Percentiles rank a stretch among this genome's conserved stretches.
Evolutionary conservation across 23 tunicate genomes (phyloP).

Genomic region (Trididemnum clinides): DNA sequence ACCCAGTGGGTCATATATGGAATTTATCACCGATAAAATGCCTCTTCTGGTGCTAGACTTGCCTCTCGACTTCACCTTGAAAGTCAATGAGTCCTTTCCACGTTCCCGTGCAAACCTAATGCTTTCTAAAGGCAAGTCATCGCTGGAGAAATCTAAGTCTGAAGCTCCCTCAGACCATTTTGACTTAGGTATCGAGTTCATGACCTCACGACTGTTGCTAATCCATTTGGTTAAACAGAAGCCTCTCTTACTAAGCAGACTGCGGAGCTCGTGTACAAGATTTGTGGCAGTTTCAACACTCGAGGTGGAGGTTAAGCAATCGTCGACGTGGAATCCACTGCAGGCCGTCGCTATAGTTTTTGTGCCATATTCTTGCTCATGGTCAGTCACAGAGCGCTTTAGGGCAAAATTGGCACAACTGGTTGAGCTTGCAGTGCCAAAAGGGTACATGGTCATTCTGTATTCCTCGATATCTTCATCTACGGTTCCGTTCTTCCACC

Average conservation of each 20-base stretch:
- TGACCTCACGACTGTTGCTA: slow-evolving; percentile 30
- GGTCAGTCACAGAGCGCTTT: slow-evolving; percentile 21
- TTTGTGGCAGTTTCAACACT: not conserved
- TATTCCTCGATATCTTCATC: slow-evolving; percentile 12
- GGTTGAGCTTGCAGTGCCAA: too few relatives aligned
- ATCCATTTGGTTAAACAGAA: slow-evolving; percentile 22
- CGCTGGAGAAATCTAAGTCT: not conserved
- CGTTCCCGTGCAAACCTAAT: slow-evolving; percentile 37
- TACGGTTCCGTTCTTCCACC: slow-evolving; percentile 35
- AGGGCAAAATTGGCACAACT: slow-evolving; percentile 40
- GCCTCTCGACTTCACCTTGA: not conserved
- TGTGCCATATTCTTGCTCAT: not conserved
- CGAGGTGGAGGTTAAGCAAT: too few relatives aligned
- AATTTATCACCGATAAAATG: slow-evolving; percentile 15
- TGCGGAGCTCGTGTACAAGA: slow-evolving; percentile 6
- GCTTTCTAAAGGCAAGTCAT: slow-evolving; percentile 37
- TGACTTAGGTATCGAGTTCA: slow-evolving; percentile 3
- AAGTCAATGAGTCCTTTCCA: slow-evolving; percentile 31
- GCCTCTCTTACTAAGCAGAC: slow-evolving; percentile 6
- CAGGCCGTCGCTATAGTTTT: not conserved
- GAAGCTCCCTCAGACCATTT: slow-evolving; percentile 18
- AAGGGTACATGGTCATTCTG: slow-evolving; percentile 9
- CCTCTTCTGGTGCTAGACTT: not conserved
- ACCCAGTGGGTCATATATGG: slow-evolving; percentile 35
- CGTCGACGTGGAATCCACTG: too few relatives aligned